These are phyloP conservation scores for Mamestra configurata DNA, from an alignment of 1,140 invertebrate genomes.

Conservation along the genomic window DNA sequence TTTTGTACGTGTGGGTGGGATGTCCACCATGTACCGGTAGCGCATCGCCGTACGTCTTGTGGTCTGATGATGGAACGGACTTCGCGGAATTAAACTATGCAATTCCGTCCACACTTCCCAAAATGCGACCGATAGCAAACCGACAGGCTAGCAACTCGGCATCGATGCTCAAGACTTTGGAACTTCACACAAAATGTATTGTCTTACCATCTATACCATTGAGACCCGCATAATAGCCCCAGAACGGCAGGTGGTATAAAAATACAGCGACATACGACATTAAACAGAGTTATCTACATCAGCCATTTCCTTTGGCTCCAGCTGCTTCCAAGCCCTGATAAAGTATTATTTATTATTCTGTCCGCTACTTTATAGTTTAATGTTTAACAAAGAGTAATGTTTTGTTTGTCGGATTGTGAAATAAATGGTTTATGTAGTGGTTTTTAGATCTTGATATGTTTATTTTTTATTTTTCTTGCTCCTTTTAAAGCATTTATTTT, in stretches of 20 bases:
- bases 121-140: too few relatives aligned
- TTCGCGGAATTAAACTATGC: too few relatives aligned
- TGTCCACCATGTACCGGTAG: too few relatives aligned
- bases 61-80: too few relatives aligned
- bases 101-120: too few relatives aligned
- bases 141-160: too few relatives aligned
- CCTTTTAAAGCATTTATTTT: too few relatives aligned
- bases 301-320: slow-evolving; percentile 16
- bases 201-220: neutral
- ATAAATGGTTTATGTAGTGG: neutral
- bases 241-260: slow-evolving; percentile 17
- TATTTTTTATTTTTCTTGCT: neutral
- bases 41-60: too few relatives aligned
- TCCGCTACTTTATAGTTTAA: neutral
- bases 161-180: too few relatives aligned
- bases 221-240: neutral
- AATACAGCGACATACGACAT: slow-evolving; percentile 10
- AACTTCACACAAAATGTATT: neutral
- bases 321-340: neutral
- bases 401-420: neutral
- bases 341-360: slow-evolving; percentile 12
- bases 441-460: neutral
- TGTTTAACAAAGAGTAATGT: neutral
- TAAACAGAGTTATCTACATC: slow-evolving; percentile 33
- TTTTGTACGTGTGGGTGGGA: too few relatives aligned